Base-by-base conservation (phyloP, 2,888 invertebrate species). In the Spilosoma lubricipeda region DNA sequence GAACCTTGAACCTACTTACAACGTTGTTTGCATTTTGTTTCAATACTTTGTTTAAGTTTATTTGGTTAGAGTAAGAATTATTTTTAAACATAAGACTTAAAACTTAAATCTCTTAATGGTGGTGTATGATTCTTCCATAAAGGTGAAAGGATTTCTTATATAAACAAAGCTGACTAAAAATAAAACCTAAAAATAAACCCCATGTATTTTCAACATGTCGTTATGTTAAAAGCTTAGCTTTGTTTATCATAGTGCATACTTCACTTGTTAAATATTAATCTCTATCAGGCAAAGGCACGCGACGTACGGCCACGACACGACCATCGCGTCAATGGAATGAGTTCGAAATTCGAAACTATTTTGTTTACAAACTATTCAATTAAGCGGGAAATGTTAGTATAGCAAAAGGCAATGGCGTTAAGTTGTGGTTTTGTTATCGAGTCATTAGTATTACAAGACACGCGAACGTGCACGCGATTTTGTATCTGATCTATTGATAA, bases 321-420 rank as follows among this genome's bases (percentile, higher is more conserved):
- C 79, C n/a, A 76, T 80, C 80, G 79, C 39, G 76, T 80, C 80
- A 79, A 82, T 78, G 78, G 81, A 84, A 87, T 82, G 78, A 81
- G 81, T 82, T 86, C 76, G 66, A 48, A 88, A 85, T 82, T 86
- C 76, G 66, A 52, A 88, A 85, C 86, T 88, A 89, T 90, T 91
- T 90, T 90, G 91, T 91, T 90, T 90, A 90, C 90, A 89, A 91
- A 91, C 88, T 88, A 82, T 88, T 89, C 90, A 90, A 92, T 91
- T 90, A 90, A 82, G 84, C 83, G 82, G 77, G 77, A 75, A 72
- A 69, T 75, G 81, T 85, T 82, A 86, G 84, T 84, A n/a, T n/a
- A n/a, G n/a, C n/a, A n/a, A n/a, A n/a, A n/a, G 86, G 82, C 83
- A 83, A 81, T 79, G 76, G 77, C 65, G 74, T 81, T 72, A 80